These are phyloP conservation scores for Thunnus thynnus DNA, from an alignment of 2,113 vertebrate genomes.

Conservation along the genomic window DNA sequence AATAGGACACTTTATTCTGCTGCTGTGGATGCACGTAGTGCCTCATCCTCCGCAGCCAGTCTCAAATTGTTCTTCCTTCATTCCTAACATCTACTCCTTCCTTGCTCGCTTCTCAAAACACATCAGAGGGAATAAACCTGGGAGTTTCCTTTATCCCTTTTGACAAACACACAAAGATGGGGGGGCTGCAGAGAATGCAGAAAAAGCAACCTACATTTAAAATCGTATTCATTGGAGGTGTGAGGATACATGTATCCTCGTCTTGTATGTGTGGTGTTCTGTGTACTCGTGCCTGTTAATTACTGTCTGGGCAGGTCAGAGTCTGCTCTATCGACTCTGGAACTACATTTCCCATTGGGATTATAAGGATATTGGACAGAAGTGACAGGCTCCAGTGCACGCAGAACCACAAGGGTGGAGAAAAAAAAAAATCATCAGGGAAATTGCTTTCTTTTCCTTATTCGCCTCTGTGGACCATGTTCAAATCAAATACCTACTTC, in stretches of 20 bases:
- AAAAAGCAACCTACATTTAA: not conserved
- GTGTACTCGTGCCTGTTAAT: conserved; percentile 31
- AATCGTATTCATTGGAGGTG: conserved; percentile 11
- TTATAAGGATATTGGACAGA: conserved; percentile 49
- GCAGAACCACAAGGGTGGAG: conserved; percentile 36
- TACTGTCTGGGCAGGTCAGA: conserved; percentile 14
- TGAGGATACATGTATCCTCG: conserved; percentile 30
- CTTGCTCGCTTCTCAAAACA: conserved; percentile 8
- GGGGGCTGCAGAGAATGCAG: conserved; percentile 2
- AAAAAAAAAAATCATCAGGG: conserved; percentile 15
- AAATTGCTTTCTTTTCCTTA: conserved; percentile 17
- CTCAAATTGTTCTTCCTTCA: conserved; percentile 5
- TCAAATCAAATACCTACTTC: not conserved
- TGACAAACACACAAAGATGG: conserved; percentile 33
- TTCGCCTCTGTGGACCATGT: conserved; percentile 24
- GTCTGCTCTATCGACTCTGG: not conserved
- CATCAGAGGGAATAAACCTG: conserved; percentile 18
- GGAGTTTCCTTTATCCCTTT: conserved; percentile 11
- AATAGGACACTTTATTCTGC: conserved; percentile 24
- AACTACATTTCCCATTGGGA: conserved; percentile 69
- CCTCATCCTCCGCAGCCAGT: conserved; percentile 14
- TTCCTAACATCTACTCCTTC: not conserved
- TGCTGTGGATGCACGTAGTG: conserved; percentile 30
- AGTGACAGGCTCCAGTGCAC: conserved; percentile 46
- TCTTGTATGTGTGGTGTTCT: not conserved